These are phyloP conservation scores for Pollachius pollachius DNA, from an alignment of 2,113 vertebrate genomes.

Conservation along the genomic window DNA sequence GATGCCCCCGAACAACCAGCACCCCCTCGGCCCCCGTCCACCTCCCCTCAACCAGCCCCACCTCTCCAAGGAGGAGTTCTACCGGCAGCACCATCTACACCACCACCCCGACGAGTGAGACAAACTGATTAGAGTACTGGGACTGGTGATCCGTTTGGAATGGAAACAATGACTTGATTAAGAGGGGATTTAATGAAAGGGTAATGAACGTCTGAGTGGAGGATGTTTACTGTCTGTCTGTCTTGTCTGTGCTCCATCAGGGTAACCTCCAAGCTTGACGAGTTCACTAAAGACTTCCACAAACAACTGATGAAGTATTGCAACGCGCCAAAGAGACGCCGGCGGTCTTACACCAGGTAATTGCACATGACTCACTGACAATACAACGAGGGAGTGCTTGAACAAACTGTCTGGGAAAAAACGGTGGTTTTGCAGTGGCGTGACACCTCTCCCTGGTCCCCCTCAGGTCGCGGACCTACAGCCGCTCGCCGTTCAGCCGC, in stretches of 20 bases:
- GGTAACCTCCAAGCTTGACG: constrained; percentile 97
- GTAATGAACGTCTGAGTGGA: no score
- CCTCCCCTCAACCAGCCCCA: constrained; percentile 83
- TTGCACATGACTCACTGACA: constrained; percentile 12
- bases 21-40: constrained; percentile 75
- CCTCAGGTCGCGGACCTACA: constrained; percentile 91
- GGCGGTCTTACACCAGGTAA: constrained; percentile 95
- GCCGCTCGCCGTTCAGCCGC: constrained; percentile 89
- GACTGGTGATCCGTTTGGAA: no score
- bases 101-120: constrained; percentile 95
- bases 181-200: no score
- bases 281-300: constrained; percentile 99
- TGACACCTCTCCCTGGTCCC: neutral
- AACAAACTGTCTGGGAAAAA: neutral
- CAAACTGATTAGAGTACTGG: no score
- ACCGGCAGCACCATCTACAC: constrained; percentile 89
- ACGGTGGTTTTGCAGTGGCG: neutral
- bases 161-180: no score
- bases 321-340: constrained; percentile 94
- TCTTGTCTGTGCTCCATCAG: constrained; percentile 71
- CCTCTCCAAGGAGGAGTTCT: constrained; percentile 95
- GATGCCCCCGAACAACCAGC: constrained; percentile 83
- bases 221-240: neutral
- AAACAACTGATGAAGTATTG: constrained; percentile 99
- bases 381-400: neutral